Percentiles rank a stretch among this genome's conserved stretches.
Conservation (phyloP, 1,140 invertebrate genomes). For the Pseudomyrmex cubaensis region DNA sequence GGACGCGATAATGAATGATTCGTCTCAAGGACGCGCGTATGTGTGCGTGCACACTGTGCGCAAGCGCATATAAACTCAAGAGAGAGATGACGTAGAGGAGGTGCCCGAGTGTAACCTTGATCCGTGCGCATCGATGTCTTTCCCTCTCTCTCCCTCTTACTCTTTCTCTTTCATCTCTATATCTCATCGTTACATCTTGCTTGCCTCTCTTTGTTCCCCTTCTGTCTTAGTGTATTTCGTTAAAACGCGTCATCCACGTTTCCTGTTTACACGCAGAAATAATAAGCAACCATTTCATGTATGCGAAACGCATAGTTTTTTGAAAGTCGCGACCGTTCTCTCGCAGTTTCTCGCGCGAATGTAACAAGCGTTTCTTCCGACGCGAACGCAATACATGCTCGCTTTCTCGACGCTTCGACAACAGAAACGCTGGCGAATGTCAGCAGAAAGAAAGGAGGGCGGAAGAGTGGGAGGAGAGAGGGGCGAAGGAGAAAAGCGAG, state of each 20-base stretch:
- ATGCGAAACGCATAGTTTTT: background rate
- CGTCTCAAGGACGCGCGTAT: conserved; percentile 44
- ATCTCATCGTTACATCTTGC: no score
- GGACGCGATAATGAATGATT: conserved; percentile 67
- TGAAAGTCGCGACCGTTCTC: no score
- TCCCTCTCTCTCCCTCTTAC: conserved; percentile 55
- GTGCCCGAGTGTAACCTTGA: conserved; percentile 80
- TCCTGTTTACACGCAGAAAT: background rate
- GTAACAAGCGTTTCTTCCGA: background rate
- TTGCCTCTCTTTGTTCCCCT: background rate
- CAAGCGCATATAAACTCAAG: conserved; percentile 60
- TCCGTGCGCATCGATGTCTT: conserved; percentile 75
- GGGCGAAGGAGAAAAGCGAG: conserved; percentile 10
- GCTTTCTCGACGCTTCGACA: background rate
- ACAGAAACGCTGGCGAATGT: background rate
- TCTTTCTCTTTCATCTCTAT: conserved; percentile 1
- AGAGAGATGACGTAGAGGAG: conserved; percentile 71
- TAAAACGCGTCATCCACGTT: conserved; percentile 2
- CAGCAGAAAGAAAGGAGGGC: background rate
- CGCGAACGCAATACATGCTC: background rate
- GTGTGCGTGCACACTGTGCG: conserved; percentile 54
- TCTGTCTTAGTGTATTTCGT: conserved; percentile 14
- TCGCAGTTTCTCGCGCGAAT: background rate
- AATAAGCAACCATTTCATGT: background rate
- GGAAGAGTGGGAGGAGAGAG: conserved; percentile 8